Base-by-base conservation (phyloP, 2,888 invertebrate genomes). In the Platycnemis pennipes region DNA sequence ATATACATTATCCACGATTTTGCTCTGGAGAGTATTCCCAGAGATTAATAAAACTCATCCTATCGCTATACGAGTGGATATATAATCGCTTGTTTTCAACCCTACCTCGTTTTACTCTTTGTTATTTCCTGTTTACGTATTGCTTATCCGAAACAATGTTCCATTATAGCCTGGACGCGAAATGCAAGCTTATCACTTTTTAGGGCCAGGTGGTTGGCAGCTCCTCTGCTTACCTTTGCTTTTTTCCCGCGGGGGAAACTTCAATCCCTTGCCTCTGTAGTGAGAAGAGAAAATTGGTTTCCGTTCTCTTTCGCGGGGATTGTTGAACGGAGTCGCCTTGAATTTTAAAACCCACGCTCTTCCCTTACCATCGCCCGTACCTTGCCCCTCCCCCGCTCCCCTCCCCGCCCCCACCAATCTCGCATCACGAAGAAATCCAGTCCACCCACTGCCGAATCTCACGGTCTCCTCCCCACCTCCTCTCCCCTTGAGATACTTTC, bases 371-470 rank as follows among this genome's bases (percentile, higher is more conserved):
- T 37, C 69, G 37, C 31, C 69, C n/a, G 19, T 26, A 8, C 77
- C 77, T 13, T 11, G 37, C 77, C 77, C 31, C 37, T 37, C 77
- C 16, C 63, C 49, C n/a, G 53, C 53, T 13, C 8, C 53, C 19
- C 53, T 53, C 19, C 53, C 2, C 13, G 13, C 53, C 19, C 8
- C 53, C 53, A n/a, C n/a, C 19, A 11, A 19, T 8, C 63, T 63
- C 63, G 0, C 49, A 19, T 63, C 63, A 26, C 77, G 77, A 77
- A 13, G 77, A 77, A 77, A 77, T 77, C 77, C 31, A n/a, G 77
- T 77, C 77, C 77, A 77, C 77, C 77, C 77, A 77, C 77, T 37
- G 77, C 77, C 77, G 77, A 77, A 77, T 77, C 77, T 77, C 77
- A 77, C 77, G 37, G 77, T 37, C 77, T 77, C 77, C 2, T 37